Base-by-base conservation (phyloP, 2,797 vertebrate genomes). In the Avahi laniger region DNA sequence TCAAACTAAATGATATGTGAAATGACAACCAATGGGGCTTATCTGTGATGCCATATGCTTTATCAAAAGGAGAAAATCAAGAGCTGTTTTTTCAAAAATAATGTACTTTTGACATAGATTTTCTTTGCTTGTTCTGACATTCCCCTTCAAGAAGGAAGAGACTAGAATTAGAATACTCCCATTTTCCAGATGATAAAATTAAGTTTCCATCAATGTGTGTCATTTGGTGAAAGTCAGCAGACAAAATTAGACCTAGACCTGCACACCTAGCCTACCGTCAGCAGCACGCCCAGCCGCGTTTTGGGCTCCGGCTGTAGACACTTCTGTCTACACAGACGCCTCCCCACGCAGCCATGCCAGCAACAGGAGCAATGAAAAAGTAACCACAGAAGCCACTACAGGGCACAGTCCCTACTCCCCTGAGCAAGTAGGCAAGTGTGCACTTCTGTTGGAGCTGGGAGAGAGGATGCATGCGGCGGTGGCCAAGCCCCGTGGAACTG, bases 131-230 rank as follows among this genome's bases (percentile, higher is more conserved):
- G 41, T 28, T 24, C n/a, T 82, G 12, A n/a, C 12, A 48, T 54
- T 30, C 15, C 20, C 70, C n/a, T 90, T 79, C 52, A 73, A 85
- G 92, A 85, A 84, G n/a, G 65, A 61, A 61, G 9, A 79, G 17
- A 13, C 41, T 43, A 2, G 11, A 4, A 11, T 10, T 9, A 2
- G 11, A 4, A 11, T 10, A 9, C 5, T 8, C 30, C 43, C 35
- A 20, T 86, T 95, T 94, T 57, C 33, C 90, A 89, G 63, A 28
- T 79, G 76, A 38, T 38, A 81, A 81, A 78, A 91, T 52, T n/a
- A 54, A 61, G 35, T 89, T 59, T 73, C 28, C 2, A 14, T 11
- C 38, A 24, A 12, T 20, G 5, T 63, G 6, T 48, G 7, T 15
- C 18, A 69, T 63, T 91, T 67, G 28, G 30, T 81, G 22, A 75